phyloP scores from a whole-genome alignment of 2,113 vertebrate species.

The Peromyscus polionotus region DNA sequence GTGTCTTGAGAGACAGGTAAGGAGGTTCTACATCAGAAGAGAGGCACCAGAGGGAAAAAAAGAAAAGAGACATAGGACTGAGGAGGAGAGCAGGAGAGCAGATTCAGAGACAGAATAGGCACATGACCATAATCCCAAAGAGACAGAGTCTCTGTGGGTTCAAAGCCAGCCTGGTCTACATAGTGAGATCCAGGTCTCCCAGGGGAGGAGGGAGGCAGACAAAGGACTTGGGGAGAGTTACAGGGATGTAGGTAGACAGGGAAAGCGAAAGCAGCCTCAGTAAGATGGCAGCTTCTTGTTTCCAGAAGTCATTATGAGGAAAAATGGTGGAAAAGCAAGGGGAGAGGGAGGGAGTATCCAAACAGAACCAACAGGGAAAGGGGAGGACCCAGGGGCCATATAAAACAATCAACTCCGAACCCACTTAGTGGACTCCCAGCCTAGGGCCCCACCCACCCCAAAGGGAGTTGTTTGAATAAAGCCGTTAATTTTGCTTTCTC shows the following conservation, averaged over 20 bases:
- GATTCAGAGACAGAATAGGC: background rate
- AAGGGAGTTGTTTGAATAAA: background rate
- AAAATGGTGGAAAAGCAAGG: background rate
- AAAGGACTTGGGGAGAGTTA: background rate
- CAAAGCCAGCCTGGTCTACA: background rate
- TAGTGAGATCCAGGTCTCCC: background rate
- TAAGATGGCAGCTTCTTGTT: background rate
- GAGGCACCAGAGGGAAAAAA: background rate
- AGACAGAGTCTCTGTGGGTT: background rate
- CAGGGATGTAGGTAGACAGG: background rate
- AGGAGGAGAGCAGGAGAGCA: background rate
- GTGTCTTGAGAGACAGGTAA: no score
- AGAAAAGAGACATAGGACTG: background rate
- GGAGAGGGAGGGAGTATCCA: background rate
- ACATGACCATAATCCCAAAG: background rate
- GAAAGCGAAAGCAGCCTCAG: background rate
- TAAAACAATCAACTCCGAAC: background rate
- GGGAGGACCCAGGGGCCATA: background rate
- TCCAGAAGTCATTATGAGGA: background rate
- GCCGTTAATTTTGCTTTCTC: background rate
- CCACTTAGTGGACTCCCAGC: background rate
- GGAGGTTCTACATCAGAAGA: no score
- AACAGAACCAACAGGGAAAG: background rate
- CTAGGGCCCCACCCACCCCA: background rate
- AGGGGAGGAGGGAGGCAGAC: background rate